Percentiles rank a stretch among this genome's conserved stretches.
phyloP scores from a whole-genome alignment of 2,113 vertebrate species.

The Nyctereutes procyonoides region DNA sequence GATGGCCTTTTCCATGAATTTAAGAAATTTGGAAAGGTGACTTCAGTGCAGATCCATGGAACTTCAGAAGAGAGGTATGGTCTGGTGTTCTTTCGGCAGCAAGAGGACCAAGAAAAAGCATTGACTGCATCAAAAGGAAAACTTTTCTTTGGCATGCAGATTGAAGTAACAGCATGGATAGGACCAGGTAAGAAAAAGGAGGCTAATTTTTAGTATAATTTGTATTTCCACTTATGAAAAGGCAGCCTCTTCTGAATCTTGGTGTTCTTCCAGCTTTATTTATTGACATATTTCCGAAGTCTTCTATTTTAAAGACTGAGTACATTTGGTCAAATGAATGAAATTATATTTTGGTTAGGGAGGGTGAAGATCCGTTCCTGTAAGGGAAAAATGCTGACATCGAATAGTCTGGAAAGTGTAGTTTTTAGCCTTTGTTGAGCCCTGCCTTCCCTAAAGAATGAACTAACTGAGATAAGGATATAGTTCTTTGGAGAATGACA shows the following conservation, averaged over 20 bases:
- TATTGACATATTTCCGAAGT: not conserved
- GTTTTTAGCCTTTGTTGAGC: not conserved
- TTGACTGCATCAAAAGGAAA: slow-evolving; percentile 97
- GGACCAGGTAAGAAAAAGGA: slow-evolving; percentile 92
- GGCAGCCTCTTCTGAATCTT: not conserved
- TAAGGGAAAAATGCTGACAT: not conserved
- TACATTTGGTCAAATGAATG: not conserved
- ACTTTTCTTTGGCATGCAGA: slow-evolving; percentile 99
- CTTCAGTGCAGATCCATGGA: slow-evolving; percentile 98
- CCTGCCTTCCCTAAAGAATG: not conserved
- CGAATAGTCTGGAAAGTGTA: not conserved
- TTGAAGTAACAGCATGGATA: slow-evolving; percentile 98
- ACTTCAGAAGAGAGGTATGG: slow-evolving; percentile 97
- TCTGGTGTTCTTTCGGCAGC: slow-evolving; percentile 98
- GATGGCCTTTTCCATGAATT: slow-evolving; percentile 99
- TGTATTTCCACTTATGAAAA: not conserved
- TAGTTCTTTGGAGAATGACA: slow-evolving; percentile 44
- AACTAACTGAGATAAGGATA: slow-evolving; percentile 18
- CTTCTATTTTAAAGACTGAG: not conserved
- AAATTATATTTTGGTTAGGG: not conserved
- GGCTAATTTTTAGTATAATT: not conserved
- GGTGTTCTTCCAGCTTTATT: not conserved
- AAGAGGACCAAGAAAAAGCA: slow-evolving; percentile 99
- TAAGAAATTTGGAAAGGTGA: slow-evolving; percentile 99
- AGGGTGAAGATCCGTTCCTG: not conserved